Evolutionary conservation across 2,797 vertebrate species (phyloP), one percentile per base, ranked within the genome.

Genomic region (Acanthiza pusilla): DNA sequence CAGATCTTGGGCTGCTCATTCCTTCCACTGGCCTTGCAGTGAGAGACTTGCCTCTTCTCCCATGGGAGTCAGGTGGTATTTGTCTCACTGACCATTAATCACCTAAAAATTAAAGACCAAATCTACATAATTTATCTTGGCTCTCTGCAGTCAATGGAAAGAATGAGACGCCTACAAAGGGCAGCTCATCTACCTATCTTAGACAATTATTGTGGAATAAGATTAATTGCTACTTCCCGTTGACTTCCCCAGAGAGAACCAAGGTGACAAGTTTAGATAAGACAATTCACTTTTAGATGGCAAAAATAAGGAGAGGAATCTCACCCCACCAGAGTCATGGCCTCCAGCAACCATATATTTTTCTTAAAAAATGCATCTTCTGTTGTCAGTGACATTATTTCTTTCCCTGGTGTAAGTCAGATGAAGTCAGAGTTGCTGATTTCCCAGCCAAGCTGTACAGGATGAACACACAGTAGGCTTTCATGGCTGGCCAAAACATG

Each of bases 191-290:
- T 66, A 45, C 63, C 45, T 66, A 86, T 88, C 85, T 73, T 76
- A 76, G 53, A 73, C 83, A 91, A 67, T 86, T 84, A 63, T 2
- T 30, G 55, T 60, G 67, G 62, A 95, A 51, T 70, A 95, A 95
- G 94, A 96, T 91, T 45, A 90, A 96, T 96, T 86, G 38, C 60
- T 45, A 50, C 55, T 96, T 94, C 93, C 60, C 45, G 65, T 27
- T 83, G 61, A 91, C 58, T 92, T 89, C 70, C 82, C 58, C 27
- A 82, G 51, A 88, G 36, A 90, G 48, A 88, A 88, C 51, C 10
- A 5, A 89, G 66, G 94, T 79, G 94, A 93, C 92, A 86, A 94
- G 80, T 79, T 91, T 90, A 94, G 91, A 94, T 95, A 96, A 95
- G 67, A 71, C 32, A n/a, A 62, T 84, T 94, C 57, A 63, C 51